phyloP scores from a whole-genome alignment of 1,140 invertebrate species.

The Eufriesea mexicana region DNA sequence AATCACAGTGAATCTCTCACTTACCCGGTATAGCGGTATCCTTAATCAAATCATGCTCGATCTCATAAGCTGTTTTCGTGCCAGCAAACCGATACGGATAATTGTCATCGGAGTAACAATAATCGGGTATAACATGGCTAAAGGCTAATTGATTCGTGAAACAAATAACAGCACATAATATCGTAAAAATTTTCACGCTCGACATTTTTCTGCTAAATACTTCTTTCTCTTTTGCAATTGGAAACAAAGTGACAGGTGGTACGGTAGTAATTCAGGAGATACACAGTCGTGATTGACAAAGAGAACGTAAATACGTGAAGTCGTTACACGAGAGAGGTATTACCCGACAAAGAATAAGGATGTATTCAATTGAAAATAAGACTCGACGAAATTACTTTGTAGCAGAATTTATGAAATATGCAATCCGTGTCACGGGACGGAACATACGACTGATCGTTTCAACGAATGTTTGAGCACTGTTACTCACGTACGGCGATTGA shows the following conservation, averaged over 20 bases:
- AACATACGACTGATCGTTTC: not conserved
- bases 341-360: not conserved
- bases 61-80: constrained; percentile 80
- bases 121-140: constrained; percentile 44
- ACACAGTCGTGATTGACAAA: not conserved
- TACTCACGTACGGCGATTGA: not conserved
- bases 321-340: not conserved
- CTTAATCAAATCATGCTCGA: constrained; percentile 69
- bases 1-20: not conserved
- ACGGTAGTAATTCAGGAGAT: not conserved
- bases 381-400: too few species aligned
- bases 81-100: constrained; percentile 78
- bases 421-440: not conserved
- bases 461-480: not conserved
- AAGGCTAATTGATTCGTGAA: not conserved
- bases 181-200: not conserved
- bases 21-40: constrained; percentile 76
- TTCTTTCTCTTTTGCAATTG: not conserved
- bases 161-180: not conserved
- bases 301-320: not conserved
- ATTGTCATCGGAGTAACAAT: constrained; percentile 76
- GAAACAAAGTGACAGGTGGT: not conserved
- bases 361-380: not conserved
- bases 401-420: not conserved
- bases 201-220: not conserved